Evolutionary conservation across 2,113 vertebrate species (phyloP), one percentile per base, ranked within the genome.

Genomic region (Callionymus lyra): DNA sequence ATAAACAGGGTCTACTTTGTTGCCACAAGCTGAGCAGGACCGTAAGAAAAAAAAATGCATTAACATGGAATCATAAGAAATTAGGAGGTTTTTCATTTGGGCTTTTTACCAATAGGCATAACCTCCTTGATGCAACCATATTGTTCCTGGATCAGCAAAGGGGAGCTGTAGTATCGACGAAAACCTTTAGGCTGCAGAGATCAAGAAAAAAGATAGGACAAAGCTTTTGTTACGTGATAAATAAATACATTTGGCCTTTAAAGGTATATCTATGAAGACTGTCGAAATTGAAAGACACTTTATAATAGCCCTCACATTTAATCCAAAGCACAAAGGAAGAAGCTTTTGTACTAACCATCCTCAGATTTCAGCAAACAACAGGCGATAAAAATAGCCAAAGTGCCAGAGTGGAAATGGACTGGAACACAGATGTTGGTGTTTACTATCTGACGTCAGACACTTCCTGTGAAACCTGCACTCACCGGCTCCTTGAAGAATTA

Each of bases 41-140:
- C 74, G 13, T 12, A 4, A 18, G 1, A 46, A 32, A 5, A 16
- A 14, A 18, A 19, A 17, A 3, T 34, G 8, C 14, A n/a, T 35
- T n/a, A 32, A 34, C 6, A 12, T 34, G 32, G 33, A 70, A 3
- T 12, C 8, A 47, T 18, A 6, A 44, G 34, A 31, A 17, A 39
- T 38, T 8, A 34, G 19, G 31, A 6, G 47, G 38, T 27, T 27
- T 27, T 27, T 8, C 21, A 45, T 42, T 9, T 18, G 27, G 41
- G 50, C 16, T 16, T 1, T 91, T 90, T 79, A 99, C 95, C 95
- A 27, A 98, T 97, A 52, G 95, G 95, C 91, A 99, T 94, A 45
- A 98, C 95, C 86, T 98, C 95, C 74, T 94, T 97, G 79, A 99
- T 99, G 78, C 92, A 98, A 71, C 93, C 92, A 63, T 96, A 99